Evolutionary conservation across 2,888 invertebrate species (phyloP).

Genomic region (Drosophila crucigera): DNA sequence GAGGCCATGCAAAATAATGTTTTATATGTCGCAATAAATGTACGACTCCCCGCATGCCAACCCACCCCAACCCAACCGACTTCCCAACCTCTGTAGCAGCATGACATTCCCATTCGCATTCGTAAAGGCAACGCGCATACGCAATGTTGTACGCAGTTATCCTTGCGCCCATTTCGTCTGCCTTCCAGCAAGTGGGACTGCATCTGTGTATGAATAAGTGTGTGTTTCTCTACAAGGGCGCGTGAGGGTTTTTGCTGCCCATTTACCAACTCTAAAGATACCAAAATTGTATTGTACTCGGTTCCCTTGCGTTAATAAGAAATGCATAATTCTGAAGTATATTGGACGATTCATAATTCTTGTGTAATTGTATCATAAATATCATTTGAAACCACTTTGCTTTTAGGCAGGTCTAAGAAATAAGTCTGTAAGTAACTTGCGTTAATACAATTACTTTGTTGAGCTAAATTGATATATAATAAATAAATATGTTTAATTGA

Average conservation of each 20-base stretch:
- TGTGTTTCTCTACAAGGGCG: background rate
- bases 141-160: conserved; percentile 75
- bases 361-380: background rate
- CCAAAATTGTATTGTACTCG: conserved; percentile 41
- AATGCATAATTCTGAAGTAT: conserved; percentile 2
- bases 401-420: accelerated
- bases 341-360: background rate
- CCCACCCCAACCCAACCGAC: conserved; percentile 14
- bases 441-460: background rate
- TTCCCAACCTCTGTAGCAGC: conserved; percentile 9
- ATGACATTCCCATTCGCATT: conserved; percentile 45
- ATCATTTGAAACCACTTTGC: background rate
- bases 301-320: conserved; percentile 23
- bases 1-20: conserved; percentile 80
- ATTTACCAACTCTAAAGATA: conserved; percentile 57
- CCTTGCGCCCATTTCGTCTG: conserved; percentile 71
- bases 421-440: background rate
- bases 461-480: background rate
- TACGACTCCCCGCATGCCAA: conserved; percentile 51
- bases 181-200: conserved; percentile 16
- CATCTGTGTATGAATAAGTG: background rate
- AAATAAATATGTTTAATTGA: background rate
- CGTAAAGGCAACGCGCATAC: conserved; percentile 67
- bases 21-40: conserved; percentile 80
- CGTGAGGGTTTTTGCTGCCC: conserved; percentile 26